phyloP scores from a whole-genome alignment of 2,113 vertebrate species.

The Apeltes quadracus region DNA sequence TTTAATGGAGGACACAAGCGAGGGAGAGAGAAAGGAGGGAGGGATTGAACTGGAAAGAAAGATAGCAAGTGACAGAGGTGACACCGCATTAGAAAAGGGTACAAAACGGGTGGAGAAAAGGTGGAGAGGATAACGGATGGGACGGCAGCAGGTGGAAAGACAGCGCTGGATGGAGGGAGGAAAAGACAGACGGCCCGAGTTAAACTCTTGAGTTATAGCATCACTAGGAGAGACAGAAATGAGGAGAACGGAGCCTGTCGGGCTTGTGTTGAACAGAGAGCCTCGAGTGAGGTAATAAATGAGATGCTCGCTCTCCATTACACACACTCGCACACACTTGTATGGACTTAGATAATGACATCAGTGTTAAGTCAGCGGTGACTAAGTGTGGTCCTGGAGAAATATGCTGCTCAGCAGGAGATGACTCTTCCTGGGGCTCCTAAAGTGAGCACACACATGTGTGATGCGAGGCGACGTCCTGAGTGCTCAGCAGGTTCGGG shows the following conservation, averaged over 20 bases:
- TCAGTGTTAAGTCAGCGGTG: conserved; percentile 69
- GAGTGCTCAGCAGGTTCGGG: conserved; percentile 45
- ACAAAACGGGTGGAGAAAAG: conserved; percentile 12
- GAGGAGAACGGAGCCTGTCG: conserved; percentile 25
- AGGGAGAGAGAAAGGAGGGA: neutral
- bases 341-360: conserved; percentile 62
- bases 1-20: conserved; percentile 45
- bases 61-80: conserved; percentile 33
- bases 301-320: conserved; percentile 24
- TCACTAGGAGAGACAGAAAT: conserved; percentile 38
- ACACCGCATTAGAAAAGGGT: conserved; percentile 16
- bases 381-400: conserved; percentile 55
- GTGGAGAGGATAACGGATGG: conserved; percentile 45
- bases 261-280: conserved; percentile 24
- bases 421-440: conserved; percentile 34
- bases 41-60: neutral
- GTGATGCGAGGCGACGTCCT: conserved; percentile 34
- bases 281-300: conserved; percentile 56
- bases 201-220: conserved; percentile 62
- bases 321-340: conserved; percentile 12
- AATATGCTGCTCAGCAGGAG: conserved; percentile 46
- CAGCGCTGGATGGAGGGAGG: conserved; percentile 16
- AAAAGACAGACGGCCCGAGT: conserved; percentile 36
- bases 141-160: conserved; percentile 37
- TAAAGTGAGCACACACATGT: conserved; percentile 8